Base-by-base conservation (phyloP, 2,113 vertebrate genomes). In the Heteronetta atricapilla region DNA sequence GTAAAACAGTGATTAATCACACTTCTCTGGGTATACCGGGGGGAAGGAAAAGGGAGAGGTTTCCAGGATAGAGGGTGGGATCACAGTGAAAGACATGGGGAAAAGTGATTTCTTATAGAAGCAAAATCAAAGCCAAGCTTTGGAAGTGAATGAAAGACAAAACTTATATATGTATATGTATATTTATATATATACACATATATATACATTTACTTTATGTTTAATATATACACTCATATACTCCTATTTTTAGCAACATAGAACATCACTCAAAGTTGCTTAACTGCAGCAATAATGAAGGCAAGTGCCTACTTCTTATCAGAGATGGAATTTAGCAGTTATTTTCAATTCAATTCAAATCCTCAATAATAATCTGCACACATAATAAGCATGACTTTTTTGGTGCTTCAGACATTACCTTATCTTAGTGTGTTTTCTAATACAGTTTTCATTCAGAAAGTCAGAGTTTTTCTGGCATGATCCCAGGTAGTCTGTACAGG, bases 11-110 rank as follows among this genome's bases (percentile, higher is more conserved):
- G 13, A 52, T 69, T 46, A 70, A 20, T 53, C 11, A 14, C 20
- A 15, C 2, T 5, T 69, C 3, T 1, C 3, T 53, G 7, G 4
- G 3, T 48, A 53, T 11, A 53, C 13, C 1, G 22, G 44, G 26
- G 8, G 12, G 7, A 86, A 66, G 4, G 3, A 75, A 95, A 64
- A 42, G 3, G 3, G 19, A 38, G 53, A 21, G 23, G 11, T 9
- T 42, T 74, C 15, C 12, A 48, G 23, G 11, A 58, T 11, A 81
- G 25, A n/a, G 3, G 7, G 6, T 74, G 33, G 25, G 36, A 62
- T 44, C 33, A 20, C 3, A 50, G 16, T 23, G 8, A 83, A 82
- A 63, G 13, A 17, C 6, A 38, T n/a, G 5, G 5, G 3, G 20
- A 17, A 74, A 75, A 14, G 23, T 9, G 4, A 42, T 75, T 44